Conservation (phyloP, 1,140 invertebrate genomes). For the Neotoxoptera formosana region DNA sequence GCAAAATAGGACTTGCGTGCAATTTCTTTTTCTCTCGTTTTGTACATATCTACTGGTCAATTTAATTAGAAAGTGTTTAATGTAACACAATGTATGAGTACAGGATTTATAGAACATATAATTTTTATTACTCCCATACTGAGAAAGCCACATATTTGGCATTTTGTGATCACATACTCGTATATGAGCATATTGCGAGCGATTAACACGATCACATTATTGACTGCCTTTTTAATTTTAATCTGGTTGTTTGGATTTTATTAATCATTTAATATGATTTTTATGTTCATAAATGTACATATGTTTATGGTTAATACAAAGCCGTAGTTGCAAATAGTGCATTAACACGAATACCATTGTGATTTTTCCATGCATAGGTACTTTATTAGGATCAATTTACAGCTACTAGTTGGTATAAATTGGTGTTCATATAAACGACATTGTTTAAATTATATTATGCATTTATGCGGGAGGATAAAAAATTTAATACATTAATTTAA, state of each 20-base stretch:
- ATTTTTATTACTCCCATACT: background rate
- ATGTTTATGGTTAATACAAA: background rate
- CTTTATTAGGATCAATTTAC: slow-evolving; percentile 31
- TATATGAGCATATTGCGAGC: background rate
- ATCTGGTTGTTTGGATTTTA: slow-evolving; percentile 2
- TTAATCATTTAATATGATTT: background rate
- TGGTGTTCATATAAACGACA: background rate
- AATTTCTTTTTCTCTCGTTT: slow-evolving; percentile 48
- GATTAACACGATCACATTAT: background rate
- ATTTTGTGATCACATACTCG: slow-evolving; percentile 11
- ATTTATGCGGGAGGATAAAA: background rate
- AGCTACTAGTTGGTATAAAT: background rate
- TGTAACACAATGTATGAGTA: background rate
- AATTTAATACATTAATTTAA: background rate
- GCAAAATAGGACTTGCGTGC: background rate
- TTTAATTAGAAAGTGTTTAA: slow-evolving; percentile 55
- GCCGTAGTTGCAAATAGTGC: background rate
- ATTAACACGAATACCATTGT: background rate
- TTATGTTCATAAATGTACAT: background rate
- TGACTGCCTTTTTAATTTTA: slow-evolving; percentile 15
- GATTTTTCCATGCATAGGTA: background rate
- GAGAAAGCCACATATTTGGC: slow-evolving; percentile 27
- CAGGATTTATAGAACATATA: background rate
- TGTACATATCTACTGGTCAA: slow-evolving; percentile 38
- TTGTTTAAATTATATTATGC: slow-evolving; percentile 14